phyloP scores from a whole-genome alignment of 2,113 vertebrate genomes.

The Callipepla squamata region DNA sequence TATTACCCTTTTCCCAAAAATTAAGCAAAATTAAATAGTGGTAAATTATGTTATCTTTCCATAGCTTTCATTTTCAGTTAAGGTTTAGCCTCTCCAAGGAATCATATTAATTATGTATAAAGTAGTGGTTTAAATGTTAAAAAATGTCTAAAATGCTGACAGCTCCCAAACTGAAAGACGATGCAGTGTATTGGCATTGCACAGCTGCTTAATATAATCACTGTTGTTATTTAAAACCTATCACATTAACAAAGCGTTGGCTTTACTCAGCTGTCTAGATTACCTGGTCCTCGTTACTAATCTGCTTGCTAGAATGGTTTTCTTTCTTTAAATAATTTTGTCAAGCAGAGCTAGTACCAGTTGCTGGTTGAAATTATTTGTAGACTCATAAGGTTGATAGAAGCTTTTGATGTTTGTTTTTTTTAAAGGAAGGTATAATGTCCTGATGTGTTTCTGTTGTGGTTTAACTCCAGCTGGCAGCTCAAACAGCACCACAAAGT shows the following conservation, averaged over 20 bases:
- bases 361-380: background rate
- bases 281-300: background rate
- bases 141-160: background rate
- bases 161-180: background rate
- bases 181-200: background rate
- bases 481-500: background rate
- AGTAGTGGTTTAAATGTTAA: background rate
- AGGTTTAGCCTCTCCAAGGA: background rate
- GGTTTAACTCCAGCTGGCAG: background rate
- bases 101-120: background rate
- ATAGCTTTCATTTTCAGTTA: background rate
- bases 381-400: background rate
- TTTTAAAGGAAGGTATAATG: background rate
- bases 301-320: background rate
- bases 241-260: background rate
- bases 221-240: background rate
- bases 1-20: background rate
- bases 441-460: background rate
- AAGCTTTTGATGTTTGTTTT: background rate
- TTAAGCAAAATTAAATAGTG: background rate
- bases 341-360: background rate
- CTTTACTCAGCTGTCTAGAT: background rate
- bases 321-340: background rate
- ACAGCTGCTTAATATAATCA: background rate
- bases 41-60: background rate